Conservation (phyloP, 2,888 invertebrate genomes). For the Diogma glabrata region DNA sequence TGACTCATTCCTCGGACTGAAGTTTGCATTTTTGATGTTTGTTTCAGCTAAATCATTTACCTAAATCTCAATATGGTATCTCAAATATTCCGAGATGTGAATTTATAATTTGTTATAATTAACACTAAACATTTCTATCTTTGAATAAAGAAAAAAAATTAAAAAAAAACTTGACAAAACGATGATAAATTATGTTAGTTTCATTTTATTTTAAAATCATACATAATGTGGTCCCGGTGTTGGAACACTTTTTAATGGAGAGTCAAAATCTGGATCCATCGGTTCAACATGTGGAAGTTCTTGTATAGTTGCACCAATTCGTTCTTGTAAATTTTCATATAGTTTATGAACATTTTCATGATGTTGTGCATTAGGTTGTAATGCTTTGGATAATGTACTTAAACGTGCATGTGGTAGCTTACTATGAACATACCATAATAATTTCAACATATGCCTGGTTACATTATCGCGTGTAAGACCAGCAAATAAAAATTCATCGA, state of each 20-base stretch:
- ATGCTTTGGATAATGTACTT: conserved; percentile 55
- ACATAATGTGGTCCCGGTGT: conserved; percentile 59
- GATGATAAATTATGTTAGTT: no score
- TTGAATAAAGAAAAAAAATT: no score
- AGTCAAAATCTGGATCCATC: conserved; percentile 62
- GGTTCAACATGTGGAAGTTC: conserved; percentile 54
- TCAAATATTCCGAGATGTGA: no score
- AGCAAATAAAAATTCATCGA: conserved; percentile 92
- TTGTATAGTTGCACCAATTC: conserved; percentile 54
- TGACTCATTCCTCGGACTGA: no score
- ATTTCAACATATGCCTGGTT: conserved; percentile 76
- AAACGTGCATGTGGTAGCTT: conserved; percentile 70
- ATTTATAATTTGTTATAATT: no score
- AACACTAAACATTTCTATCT: no score
- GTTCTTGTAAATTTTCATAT: conserved; percentile 66
- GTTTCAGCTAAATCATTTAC: no score
- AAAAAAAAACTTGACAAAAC: no score
- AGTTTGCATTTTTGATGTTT: no score
- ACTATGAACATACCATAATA: conserved; percentile 82
- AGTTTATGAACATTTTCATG: conserved; percentile 73
- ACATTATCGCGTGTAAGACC: conserved; percentile 84
- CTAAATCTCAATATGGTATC: no score
- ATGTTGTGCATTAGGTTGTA: conserved; percentile 56
- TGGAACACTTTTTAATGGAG: conserved; percentile 75
- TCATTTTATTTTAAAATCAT: no score